Percentiles rank a stretch among this genome's conserved stretches.
These are phyloP conservation scores for Caretta caretta DNA, from an alignment of 2,113 vertebrate genomes.

Conservation along the genomic window DNA sequence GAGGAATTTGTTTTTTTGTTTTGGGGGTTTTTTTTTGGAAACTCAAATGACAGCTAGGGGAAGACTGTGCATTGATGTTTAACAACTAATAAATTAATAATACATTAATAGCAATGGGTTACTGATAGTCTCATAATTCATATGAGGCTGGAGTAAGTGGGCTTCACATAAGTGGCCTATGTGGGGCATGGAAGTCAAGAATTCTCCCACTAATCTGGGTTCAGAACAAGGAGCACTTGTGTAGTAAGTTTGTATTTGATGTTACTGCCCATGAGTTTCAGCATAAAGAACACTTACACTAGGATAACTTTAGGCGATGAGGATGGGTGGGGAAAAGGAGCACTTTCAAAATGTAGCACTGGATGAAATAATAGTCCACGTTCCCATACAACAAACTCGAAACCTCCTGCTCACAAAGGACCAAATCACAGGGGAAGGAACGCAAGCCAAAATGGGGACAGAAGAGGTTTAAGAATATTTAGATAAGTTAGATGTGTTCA, in stretches of 20 bases:
- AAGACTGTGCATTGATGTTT: too few relatives aligned
- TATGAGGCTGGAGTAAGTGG: neutral
- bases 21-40: too few relatives aligned
- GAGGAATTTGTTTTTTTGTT: too few relatives aligned
- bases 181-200: neutral
- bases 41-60: too few relatives aligned
- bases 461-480: neutral
- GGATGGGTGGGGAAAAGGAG: too few relatives aligned
- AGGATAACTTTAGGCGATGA: too few relatives aligned
- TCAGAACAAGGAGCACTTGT: neutral
- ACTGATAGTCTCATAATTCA: neutral
- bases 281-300: too few relatives aligned
- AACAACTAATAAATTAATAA: too few relatives aligned
- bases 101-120: too few relatives aligned
- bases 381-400: too few relatives aligned
- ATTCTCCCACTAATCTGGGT: neutral
- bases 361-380: too few relatives aligned
- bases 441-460: neutral
- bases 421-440: neutral
- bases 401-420: constrained; percentile 25
- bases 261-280: neutral
- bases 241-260: neutral
- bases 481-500: neutral
- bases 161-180: neutral
- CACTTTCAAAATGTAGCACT: too few relatives aligned